Base-by-base conservation (phyloP, 2,888 invertebrate genomes). In the Nudaria mundana region DNA sequence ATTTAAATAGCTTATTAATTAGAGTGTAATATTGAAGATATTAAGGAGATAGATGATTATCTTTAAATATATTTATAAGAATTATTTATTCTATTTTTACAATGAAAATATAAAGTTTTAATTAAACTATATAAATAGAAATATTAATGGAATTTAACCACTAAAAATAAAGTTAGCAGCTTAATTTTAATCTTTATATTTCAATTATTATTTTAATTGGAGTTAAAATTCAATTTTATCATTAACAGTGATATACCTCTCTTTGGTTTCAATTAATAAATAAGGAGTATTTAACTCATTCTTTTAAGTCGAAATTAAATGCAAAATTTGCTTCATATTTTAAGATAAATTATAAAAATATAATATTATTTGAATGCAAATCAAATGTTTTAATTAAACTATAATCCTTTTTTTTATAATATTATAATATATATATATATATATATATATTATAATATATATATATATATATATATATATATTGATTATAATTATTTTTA, bases 201-300 rank as follows among this genome's bases (percentile, higher is more conserved):
- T n/a, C n/a, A n/a, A n/a, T n/a, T n/a, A n/a, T n/a, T n/a, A n/a
- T n/a, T 53, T 73, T 72, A 91, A 91, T 90, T 91, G 90, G 90
- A 91, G 82, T 61, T 1, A 2, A 28, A 37, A 73, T 82, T 90
- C 91, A 91, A 69, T 91, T 48, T 50, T 90, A 90, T 91, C 87
- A 91, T 92, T 91, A 92, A 92, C 91, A 91, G 89, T 91, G 89
- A 91, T 89, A 90, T 81, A 90, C 92, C 91, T 91, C 90, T 90
- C 45, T 77, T 90, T 90, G 89, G 89, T 85, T 90, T 90, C 82
- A 89, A 88, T 88, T 84, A 86, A 81, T 48, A 78, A 81, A 83
- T 89, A 90, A 87, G 87, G 90, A 87, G 89, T 86, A 59, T 72
- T 64, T 58, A 28, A 79, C 74, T 74, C 79, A 63, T 41, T 74